A percentile compares a stretch with the other conserved stretches of the same genome.
These are phyloP conservation scores for Drosophila koepferae DNA, from an alignment of 2,888 invertebrate species.

Conservation along the genomic window DNA sequence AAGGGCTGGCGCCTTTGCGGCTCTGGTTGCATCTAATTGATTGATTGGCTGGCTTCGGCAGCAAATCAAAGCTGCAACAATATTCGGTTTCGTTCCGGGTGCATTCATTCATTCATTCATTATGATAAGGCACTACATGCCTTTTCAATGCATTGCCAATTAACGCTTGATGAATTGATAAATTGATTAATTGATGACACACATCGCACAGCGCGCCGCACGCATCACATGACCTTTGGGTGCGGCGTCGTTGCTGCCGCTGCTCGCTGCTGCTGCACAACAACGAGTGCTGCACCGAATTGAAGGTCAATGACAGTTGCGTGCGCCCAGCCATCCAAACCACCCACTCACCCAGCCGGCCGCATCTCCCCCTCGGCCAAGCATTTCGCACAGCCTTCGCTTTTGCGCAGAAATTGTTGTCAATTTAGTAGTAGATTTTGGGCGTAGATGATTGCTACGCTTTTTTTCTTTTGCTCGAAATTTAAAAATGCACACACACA, in stretches of 20 bases:
- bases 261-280: conserved; percentile 51
- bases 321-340: conserved; percentile 50
- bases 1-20: no score
- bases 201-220: conserved; percentile 35
- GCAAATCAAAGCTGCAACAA: not conserved
- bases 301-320: conserved; percentile 79
- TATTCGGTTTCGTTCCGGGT: not conserved
- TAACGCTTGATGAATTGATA: conserved; percentile 38
- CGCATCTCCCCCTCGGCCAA: conserved; percentile 15
- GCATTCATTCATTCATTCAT: not conserved
- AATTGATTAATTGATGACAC: conserved; percentile 73
- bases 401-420: conserved; percentile 74
- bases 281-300: conserved; percentile 71
- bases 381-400: conserved; percentile 55
- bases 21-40: not conserved
- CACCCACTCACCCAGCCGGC: not conserved
- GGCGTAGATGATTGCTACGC: conserved; percentile 56
- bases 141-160: conserved; percentile 19
- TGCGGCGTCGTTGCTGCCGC: conserved; percentile 61
- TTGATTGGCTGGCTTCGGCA: not conserved
- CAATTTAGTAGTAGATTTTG: conserved; percentile 65
- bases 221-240: conserved; percentile 74
- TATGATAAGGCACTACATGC: not conserved
- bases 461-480: conserved; percentile 5
- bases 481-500: conserved; percentile 29